Percentiles rank a stretch among this genome's conserved stretches.
These are phyloP conservation scores for Pissodes strobi DNA, from an alignment of 1,140 invertebrate genomes.

Conservation along the genomic window DNA sequence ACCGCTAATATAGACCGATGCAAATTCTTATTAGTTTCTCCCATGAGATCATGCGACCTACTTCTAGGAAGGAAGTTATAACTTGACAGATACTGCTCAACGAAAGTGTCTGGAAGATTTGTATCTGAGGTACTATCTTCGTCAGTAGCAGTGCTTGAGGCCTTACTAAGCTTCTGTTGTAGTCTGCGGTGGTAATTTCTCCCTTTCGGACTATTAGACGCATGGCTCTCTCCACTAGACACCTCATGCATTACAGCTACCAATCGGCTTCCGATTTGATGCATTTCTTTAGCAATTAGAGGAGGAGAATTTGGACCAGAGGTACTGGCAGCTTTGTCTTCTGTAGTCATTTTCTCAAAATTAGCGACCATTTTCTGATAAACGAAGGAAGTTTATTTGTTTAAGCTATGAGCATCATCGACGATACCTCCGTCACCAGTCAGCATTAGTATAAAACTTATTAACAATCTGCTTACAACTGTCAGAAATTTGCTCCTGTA, in stretches of 20 bases:
- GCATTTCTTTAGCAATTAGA: conserved; percentile 89
- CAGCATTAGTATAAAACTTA: conserved; percentile 71
- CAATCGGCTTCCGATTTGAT: conserved; percentile 86
- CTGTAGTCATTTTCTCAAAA: conserved; percentile 71
- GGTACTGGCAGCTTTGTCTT: conserved; percentile 55
- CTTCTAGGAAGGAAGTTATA: conserved; percentile 66
- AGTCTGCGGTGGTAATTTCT: conserved; percentile 61
- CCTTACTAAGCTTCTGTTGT: conserved; percentile 65
- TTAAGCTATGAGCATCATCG: conserved; percentile 62
- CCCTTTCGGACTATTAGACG: conserved; percentile 58
- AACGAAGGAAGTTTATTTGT: conserved; percentile 77
- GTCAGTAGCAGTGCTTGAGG: conserved; percentile 74
- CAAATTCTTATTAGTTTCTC: conserved; percentile 56
- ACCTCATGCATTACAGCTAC: conserved; percentile 93
- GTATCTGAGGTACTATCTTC: conserved; percentile 73
- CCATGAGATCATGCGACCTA: conserved; percentile 77
- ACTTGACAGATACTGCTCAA: conserved; percentile 46
- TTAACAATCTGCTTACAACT: conserved; percentile 87
- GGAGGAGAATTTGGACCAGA: conserved; percentile 70
- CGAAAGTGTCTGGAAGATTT: conserved; percentile 50
- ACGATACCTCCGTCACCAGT: conserved; percentile 61
- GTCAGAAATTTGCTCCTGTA: conserved; percentile 84
- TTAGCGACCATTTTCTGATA: conserved; percentile 83
- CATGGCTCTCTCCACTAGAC: conserved; percentile 68
- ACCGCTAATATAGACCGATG: conserved; percentile 58